These are phyloP conservation scores for Entomobrya multifasciata DNA, from an alignment of 2,888 invertebrate genomes.

Conservation along the genomic window DNA sequence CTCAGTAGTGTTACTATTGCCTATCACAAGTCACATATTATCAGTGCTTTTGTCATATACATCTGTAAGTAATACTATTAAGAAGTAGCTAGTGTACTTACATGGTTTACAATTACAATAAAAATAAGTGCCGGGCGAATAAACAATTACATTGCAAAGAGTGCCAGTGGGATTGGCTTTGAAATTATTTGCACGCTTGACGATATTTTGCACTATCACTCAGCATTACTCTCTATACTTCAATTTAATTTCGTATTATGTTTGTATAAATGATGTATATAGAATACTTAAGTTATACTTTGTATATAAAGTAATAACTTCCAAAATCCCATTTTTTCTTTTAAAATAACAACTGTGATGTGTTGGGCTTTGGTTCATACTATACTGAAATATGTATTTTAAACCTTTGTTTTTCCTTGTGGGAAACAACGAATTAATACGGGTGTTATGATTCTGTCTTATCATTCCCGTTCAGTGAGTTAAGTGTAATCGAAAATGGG, in stretches of 20 bases:
- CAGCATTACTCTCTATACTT: neutral
- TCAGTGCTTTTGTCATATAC: neutral
- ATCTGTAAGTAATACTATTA: neutral
- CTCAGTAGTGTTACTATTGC: slow-evolving; percentile 13
- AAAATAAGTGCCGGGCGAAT: neutral
- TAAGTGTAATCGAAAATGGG: no score
- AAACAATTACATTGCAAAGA: neutral
- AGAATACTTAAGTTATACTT: no score
- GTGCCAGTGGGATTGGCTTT: neutral
- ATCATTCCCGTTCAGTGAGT: no score
- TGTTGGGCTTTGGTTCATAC: no score
- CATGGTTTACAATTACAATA: neutral
- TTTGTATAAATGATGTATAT: neutral
- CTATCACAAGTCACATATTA: slow-evolving; percentile 12
- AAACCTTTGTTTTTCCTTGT: no score
- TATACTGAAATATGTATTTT: no score
- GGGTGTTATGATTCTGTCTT: no score
- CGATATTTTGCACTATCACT: slow-evolving; percentile 6
- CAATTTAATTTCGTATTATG: neutral
- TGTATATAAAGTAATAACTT: slow-evolving; percentile 16
- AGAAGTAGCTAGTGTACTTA: no score
- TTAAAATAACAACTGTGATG: neutral
- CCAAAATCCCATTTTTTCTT: slow-evolving; percentile 31
- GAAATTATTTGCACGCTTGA: slow-evolving; percentile 6
- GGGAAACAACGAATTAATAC: no score